phyloP scores from a whole-genome alignment of 2,113 vertebrate genomes.

The Indicator maculatus region DNA sequence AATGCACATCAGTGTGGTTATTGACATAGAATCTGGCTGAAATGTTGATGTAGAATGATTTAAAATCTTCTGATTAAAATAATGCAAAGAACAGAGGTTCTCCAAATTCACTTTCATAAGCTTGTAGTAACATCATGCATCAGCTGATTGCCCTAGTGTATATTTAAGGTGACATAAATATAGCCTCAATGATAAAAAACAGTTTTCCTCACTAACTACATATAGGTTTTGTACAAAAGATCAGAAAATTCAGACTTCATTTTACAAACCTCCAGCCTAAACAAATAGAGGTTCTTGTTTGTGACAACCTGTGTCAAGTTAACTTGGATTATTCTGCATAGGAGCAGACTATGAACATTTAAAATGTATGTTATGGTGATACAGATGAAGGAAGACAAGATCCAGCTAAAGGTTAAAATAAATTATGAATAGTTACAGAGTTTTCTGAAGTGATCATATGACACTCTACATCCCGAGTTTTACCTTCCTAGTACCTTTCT shows the following conservation, averaged over 20 bases:
- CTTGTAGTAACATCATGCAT: neutral
- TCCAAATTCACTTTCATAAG: neutral
- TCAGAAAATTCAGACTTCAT: neutral
- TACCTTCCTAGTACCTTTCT: neutral
- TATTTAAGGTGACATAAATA: neutral
- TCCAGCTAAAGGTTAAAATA: neutral
- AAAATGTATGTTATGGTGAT: neutral
- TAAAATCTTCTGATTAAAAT: neutral
- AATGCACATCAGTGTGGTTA: neutral
- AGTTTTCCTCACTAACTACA: neutral
- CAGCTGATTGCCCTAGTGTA: neutral
- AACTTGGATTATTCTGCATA: neutral
- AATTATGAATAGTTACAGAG: neutral
- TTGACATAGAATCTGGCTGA: neutral
- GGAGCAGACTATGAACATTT: neutral
- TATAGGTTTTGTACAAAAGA: neutral
- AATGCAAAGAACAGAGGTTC: neutral
- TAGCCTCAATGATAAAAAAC: neutral
- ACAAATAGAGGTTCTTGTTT: neutral
- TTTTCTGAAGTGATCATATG: neutral
- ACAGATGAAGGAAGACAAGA: neutral
- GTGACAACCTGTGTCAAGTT: neutral
- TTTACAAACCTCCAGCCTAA: neutral
- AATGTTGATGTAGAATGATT: neutral
- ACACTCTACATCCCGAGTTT: neutral